A percentile compares a stretch with the other conserved stretches of the same genome.
Evolutionary conservation across 2,888 invertebrate genomes (phyloP).

Genomic region (Acleris holmiana): DNA sequence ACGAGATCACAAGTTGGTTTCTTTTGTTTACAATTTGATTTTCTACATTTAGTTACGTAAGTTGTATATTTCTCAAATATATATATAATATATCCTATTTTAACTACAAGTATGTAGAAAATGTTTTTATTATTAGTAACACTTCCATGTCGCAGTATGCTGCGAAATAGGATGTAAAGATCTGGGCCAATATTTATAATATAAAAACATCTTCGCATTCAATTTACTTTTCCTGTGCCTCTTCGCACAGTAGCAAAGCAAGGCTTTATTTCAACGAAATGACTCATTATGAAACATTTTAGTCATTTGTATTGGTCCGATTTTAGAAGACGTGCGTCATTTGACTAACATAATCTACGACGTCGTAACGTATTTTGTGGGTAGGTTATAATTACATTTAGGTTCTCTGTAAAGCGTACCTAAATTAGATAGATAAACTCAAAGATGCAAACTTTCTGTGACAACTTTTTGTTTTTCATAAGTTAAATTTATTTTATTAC

Average conservation of each 20-base stretch:
- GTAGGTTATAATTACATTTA: constrained; percentile 13
- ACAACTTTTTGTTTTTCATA: constrained; percentile 45
- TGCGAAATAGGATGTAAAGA: constrained; percentile 18
- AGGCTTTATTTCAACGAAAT: neutral
- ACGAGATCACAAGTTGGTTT: constrained; percentile 35
- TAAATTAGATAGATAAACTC: constrained; percentile 22
- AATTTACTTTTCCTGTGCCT: neutral
- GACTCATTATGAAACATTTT: neutral
- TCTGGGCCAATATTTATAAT: constrained; percentile 15
- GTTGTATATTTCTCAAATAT: constrained; percentile 49
- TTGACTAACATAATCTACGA: constrained; percentile 17
- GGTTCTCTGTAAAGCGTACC: constrained; percentile 27
- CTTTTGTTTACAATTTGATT: constrained; percentile 34
- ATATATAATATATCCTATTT: constrained; percentile 38
- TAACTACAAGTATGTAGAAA: constrained; percentile 35
- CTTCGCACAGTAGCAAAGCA: no score
- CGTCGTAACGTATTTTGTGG: constrained; percentile 18
- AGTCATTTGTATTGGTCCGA: constrained; percentile 5
- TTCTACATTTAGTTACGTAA: constrained; percentile 47
- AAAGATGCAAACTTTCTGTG: constrained; percentile 22
- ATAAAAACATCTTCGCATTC: neutral
- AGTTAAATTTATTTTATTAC: constrained; percentile 62
- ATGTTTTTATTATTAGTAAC: constrained; percentile 29
- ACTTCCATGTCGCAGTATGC: constrained; percentile 20
- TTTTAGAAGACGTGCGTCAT: constrained; percentile 2